Evolutionary conservation across 2,888 invertebrate genomes (phyloP).

Genomic region (Melipona bicolor): DNA sequence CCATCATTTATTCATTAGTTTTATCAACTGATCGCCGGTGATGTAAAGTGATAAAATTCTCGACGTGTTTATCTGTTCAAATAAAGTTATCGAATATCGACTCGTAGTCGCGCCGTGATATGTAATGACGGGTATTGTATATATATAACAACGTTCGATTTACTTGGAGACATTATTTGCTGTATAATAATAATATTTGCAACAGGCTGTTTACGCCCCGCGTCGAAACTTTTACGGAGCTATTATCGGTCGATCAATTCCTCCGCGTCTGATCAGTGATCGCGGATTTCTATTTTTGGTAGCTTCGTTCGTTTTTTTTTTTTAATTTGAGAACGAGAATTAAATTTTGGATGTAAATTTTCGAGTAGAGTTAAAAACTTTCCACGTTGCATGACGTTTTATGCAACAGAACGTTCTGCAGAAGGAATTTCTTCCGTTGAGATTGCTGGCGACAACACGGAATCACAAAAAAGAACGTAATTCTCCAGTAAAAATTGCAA

Average conservation of each 20-base stretch:
- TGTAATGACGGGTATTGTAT: no score
- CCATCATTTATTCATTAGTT: slow-evolving; percentile 11
- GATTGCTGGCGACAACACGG: neutral
- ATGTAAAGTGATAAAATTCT: neutral
- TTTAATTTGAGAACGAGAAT: neutral
- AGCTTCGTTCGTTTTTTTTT: neutral
- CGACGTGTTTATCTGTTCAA: neutral
- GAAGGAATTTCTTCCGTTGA: neutral
- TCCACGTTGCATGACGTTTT: no score
- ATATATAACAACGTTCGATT: neutral
- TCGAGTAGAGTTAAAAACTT: no score
- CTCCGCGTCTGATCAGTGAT: neutral
- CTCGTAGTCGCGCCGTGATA: neutral
- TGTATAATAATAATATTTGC: no score
- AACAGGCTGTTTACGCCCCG: no score
- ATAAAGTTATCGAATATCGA: neutral
- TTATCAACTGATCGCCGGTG: neutral
- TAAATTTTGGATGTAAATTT: no score
- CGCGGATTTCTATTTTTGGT: neutral
- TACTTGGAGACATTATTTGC: neutral
- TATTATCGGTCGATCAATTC: neutral
- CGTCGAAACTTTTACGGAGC: neutral
- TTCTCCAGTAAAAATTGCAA: neutral
- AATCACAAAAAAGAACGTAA: neutral
- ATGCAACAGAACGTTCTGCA: neutral